Base-by-base conservation (phyloP, 2,888 invertebrate genomes). In the Hemaris fuciformis region DNA sequence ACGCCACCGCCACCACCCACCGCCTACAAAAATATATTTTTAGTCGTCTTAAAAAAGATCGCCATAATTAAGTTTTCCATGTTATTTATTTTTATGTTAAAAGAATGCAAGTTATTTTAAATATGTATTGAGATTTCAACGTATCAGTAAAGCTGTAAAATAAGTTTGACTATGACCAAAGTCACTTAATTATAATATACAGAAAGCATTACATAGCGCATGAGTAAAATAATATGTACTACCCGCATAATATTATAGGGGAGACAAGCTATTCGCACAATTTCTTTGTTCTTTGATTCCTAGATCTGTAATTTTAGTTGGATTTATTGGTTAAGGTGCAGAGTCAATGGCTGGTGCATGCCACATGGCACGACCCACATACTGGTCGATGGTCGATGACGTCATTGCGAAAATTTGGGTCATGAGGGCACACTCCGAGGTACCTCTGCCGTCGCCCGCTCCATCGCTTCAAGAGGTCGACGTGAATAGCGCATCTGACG, bases 361-460 rank as follows among this genome's bases (percentile, higher is more conserved):
- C 62, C 72, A 73, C 74, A 73, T 76, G 80, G 74, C 75, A 71
- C 77, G 87, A 85, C 87, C 89, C 81, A 88, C 84, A 84, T 88
- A 75, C 78, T 81, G 79, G 80, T 77, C 83, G 79, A 74, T 79
- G 80, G 77, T 83, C 80, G 71, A 81, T 90, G 91, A 91, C 90
- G 90, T 90, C 88, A 87, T 75, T 74, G 76, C 76, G 75, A 79
- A 87, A 84, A 91, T 91, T 84, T 89, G 84, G 91, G 91, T 90
- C 89, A 91, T 74, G 83, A 82, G 87, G 85, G 79, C 88, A 81
- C 75, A 72, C 77, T 77, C 73, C 70, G 76, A 77, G 78, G 76
- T 75, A 75, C 72, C 60, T 66, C 70, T 70, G 70, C 70, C 73
- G 74, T 73, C 66, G 69, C 76, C 64, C 65, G 66, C 65, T 68